Conservation (phyloP, 2,113 vertebrate genomes). For the Aplodontia rufa region DNA sequence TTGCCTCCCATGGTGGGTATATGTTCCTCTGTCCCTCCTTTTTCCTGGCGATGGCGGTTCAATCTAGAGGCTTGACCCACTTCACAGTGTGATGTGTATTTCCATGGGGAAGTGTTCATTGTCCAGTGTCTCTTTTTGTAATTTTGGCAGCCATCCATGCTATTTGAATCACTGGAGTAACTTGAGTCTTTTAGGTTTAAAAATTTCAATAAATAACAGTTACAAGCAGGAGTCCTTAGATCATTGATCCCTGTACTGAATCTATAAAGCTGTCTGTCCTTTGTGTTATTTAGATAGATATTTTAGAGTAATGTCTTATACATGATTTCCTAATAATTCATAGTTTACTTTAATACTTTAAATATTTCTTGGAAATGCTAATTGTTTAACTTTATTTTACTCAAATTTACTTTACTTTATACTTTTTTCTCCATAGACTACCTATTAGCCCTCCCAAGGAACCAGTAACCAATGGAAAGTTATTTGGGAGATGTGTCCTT, state of each 20-base stretch:
- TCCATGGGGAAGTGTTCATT: not conserved
- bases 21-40: not conserved
- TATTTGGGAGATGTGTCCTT: not conserved
- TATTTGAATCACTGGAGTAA: not conserved
- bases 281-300: not conserved
- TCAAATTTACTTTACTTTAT: not conserved
- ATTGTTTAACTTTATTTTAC: not conserved
- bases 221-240: not conserved
- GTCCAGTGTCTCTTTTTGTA: not conserved
- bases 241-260: not conserved
- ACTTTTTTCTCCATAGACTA: not conserved
- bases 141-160: not conserved
- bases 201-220: not conserved
- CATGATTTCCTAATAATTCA: not conserved
- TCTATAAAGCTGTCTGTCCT: not conserved
- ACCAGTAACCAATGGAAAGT: not conserved
- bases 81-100: not conserved
- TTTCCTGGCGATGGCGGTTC: not conserved
- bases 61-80: not conserved
- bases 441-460: not conserved
- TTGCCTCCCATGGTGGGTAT: not conserved
- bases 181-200: not conserved
- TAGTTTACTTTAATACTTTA: not conserved
- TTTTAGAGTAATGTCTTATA: not conserved
- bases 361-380: not conserved